Evolutionary conservation across 2,113 vertebrate genomes (phyloP).

Genomic region (Bucco capensis): DNA sequence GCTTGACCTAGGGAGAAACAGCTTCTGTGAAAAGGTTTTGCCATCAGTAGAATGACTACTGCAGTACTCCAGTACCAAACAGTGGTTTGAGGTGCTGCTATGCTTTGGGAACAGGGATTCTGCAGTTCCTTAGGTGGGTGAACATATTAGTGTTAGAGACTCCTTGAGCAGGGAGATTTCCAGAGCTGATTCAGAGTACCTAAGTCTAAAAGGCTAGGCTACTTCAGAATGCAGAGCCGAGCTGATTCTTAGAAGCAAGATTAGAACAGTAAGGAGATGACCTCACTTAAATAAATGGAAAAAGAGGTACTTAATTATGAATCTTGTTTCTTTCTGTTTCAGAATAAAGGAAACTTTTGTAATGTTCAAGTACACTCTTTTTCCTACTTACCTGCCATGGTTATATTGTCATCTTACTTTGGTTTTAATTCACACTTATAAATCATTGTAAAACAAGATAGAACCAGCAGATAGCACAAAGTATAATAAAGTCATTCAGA

Average conservation of each 20-base stretch:
- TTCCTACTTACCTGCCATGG: background rate
- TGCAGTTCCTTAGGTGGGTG: background rate
- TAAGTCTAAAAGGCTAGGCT: background rate
- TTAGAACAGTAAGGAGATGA: background rate
- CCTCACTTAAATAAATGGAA: background rate
- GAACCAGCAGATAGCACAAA: slow-evolving; percentile 3
- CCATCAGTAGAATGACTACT: background rate
- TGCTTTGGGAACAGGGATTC: background rate
- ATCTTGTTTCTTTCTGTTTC: background rate
- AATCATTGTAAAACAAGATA: slow-evolving; percentile 36
- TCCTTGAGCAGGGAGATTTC: background rate
- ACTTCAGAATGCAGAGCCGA: background rate
- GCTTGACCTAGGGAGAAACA: background rate
- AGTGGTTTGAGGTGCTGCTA: background rate
- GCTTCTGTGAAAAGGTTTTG: background rate
- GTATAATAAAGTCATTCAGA: slow-evolving; percentile 18
- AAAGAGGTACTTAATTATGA: background rate
- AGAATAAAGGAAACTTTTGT: background rate
- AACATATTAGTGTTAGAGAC: background rate
- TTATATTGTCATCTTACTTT: background rate
- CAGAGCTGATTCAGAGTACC: background rate
- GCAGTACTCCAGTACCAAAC: background rate
- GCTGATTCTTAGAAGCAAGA: background rate
- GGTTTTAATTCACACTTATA: background rate
- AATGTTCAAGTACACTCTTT: background rate